Evolutionary conservation across 2,888 invertebrate genomes (phyloP).

Genomic region (Anthrax anthrax): DNA sequence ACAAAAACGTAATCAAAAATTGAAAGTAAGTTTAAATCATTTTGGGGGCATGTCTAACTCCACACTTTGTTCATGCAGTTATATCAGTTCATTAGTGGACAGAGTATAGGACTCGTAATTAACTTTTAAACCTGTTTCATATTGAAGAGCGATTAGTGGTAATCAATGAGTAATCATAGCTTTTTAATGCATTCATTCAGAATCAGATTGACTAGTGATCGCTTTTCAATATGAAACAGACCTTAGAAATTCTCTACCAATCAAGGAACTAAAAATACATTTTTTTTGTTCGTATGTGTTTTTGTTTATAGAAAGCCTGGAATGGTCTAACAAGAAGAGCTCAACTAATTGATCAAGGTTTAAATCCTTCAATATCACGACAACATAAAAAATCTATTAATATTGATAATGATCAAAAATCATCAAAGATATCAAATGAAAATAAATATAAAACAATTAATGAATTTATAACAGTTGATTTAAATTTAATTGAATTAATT

Average conservation of each 20-base stretch:
- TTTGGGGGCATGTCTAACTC: too few species aligned
- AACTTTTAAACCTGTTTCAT: too few species aligned
- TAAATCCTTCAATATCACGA: conserved; percentile 22
- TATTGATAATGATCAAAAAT: background rate
- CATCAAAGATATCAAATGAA: background rate
- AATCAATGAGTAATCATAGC: too few species aligned
- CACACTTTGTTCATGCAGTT: too few species aligned
- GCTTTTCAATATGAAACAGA: too few species aligned
- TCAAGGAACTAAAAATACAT: too few species aligned
- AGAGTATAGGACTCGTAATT: too few species aligned
- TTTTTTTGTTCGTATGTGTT: conserved; percentile 14
- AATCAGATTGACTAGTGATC: too few species aligned
- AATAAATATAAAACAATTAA: conserved; percentile 45
- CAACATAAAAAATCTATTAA: conserved; percentile 17
- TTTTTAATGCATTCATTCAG: too few species aligned
- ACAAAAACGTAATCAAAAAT: conserved; percentile 32
- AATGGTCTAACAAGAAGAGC: conserved; percentile 41
- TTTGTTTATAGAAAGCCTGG: conserved; percentile 40
- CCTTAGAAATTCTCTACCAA: too few species aligned
- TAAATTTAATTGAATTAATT: conserved; percentile 40
- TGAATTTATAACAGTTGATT: conserved; percentile 43
- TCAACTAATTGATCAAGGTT: conserved; percentile 33
- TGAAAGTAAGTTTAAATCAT: conserved; percentile 20
- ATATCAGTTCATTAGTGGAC: too few species aligned
- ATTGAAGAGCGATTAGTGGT: too few species aligned